A percentile compares a stretch with the other conserved stretches of the same genome.
phyloP scores from a whole-genome alignment of 1,140 invertebrate genomes.

The Sarcophaga peregrina region DNA sequence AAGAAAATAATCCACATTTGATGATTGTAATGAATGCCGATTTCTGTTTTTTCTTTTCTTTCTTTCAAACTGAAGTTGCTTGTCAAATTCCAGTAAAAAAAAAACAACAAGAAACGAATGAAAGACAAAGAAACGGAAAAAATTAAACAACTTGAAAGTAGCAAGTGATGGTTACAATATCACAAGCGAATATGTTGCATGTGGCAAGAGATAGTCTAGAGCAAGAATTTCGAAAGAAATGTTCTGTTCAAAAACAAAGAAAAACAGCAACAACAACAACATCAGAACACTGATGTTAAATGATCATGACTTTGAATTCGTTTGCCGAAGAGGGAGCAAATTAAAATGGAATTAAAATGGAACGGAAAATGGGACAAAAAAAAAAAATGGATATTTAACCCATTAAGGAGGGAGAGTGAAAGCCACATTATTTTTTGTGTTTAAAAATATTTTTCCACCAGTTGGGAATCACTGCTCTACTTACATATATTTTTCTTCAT shows the following conservation, averaged over 20 bases:
- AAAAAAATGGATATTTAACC: not conserved
- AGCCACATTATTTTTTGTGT: not conserved
- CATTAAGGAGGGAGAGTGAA: not conserved
- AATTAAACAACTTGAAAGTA: not conserved
- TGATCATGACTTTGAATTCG: slow-evolving; percentile 21
- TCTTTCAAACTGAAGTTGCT: not conserved
- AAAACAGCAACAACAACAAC: too few species aligned
- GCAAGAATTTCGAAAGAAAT: not conserved
- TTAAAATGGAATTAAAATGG: not conserved
- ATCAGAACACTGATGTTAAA: not conserved
- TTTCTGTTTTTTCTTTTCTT: not conserved
- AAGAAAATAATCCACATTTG: not conserved
- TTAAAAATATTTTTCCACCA: too few species aligned
- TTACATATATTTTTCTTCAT: too few species aligned
- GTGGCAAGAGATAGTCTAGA: not conserved
- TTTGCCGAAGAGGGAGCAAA: not conserved
- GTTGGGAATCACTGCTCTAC: too few species aligned
- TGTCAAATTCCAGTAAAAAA: not conserved
- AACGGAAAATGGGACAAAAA: not conserved
- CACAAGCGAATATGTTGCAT: slow-evolving; percentile 6
- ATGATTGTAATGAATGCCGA: slow-evolving; percentile 8
- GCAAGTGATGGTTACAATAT: not conserved
- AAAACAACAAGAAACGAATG: not conserved
- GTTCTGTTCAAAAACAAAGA: not conserved
- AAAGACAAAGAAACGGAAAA: not conserved